Conservation (phyloP, 2,113 vertebrate species). For the Cygnus atratus region DNA sequence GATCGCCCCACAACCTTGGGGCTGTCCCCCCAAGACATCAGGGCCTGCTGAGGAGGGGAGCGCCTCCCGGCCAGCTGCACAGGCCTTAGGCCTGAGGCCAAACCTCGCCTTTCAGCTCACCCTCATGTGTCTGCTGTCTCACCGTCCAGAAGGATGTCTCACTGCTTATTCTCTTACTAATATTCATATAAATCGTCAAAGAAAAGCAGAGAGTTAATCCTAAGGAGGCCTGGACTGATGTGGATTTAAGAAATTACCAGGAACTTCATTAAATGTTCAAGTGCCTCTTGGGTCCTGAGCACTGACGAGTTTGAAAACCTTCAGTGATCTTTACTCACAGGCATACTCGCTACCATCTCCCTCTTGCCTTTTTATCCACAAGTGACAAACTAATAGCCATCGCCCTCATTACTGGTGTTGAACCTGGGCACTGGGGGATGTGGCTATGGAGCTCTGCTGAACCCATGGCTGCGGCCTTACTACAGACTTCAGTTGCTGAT, state of each 20-base stretch:
- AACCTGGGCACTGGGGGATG: too few species aligned
- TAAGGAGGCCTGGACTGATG: neutral
- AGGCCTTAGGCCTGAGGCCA: neutral
- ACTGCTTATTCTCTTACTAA: neutral
- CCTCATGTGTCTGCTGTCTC: neutral
- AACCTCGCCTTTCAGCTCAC: neutral
- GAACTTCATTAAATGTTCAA: neutral
- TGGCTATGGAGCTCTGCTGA: neutral
- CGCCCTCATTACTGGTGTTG: neutral
- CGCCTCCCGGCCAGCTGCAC: rapidly evolving
- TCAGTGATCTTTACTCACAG: rapidly evolving
- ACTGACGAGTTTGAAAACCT: neutral
- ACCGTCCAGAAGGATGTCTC: neutral
- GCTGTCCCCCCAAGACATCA: neutral
- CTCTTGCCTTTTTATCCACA: neutral
- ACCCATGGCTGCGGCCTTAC: neutral
- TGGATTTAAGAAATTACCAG: neutral
- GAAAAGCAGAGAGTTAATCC: neutral
- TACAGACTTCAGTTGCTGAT: neutral
- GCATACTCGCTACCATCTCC: neutral
- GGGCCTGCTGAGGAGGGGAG: neutral
- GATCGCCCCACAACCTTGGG: neutral
- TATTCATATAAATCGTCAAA: neutral
- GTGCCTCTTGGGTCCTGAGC: neutral
- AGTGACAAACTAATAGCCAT: neutral